Percentiles rank a stretch among this genome's conserved stretches.
Evolutionary conservation across 1,140 invertebrate genomes (phyloP).

Genomic region (Nymphalis io): DNA sequence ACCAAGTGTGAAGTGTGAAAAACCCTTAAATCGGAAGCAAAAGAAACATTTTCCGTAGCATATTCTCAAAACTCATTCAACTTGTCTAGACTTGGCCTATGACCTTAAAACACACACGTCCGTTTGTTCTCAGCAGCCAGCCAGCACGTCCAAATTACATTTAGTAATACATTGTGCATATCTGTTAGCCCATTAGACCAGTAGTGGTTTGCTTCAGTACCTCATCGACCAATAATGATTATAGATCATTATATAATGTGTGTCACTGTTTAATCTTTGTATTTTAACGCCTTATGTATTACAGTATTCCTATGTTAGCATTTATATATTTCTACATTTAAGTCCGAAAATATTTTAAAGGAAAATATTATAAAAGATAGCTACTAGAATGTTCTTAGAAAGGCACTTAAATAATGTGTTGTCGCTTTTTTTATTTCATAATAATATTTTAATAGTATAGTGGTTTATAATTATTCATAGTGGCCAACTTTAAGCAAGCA

Average conservation of each 20-base stretch:
- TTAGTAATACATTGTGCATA: constrained; percentile 13
- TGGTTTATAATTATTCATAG: constrained; percentile 3
- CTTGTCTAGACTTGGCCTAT: constrained; percentile 6
- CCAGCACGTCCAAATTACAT: constrained; percentile 14
- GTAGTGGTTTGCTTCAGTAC: neutral
- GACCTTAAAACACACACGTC: constrained; percentile 14
- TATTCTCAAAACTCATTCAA: constrained; percentile 1
- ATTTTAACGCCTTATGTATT: too few species aligned
- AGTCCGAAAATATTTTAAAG: too few species aligned
- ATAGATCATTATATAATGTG: neutral
- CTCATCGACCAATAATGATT: neutral
- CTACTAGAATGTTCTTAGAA: too few species aligned
- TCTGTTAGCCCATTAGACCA: neutral
- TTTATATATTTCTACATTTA: too few species aligned
- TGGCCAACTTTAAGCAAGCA: constrained; percentile 1
- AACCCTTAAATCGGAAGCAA: neutral
- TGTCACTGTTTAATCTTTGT: too few species aligned
- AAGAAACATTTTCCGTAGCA: neutral
- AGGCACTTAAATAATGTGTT: too few species aligned
- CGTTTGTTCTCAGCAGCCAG: constrained; percentile 9
- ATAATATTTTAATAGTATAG: neutral
- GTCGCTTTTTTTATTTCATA: too few species aligned
- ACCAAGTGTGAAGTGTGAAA: too few species aligned
- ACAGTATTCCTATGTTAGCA: too few species aligned
- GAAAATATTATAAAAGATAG: too few species aligned